These are phyloP conservation scores for Antigone vipio DNA, from an alignment of 2,113 vertebrate genomes.

Conservation along the genomic window DNA sequence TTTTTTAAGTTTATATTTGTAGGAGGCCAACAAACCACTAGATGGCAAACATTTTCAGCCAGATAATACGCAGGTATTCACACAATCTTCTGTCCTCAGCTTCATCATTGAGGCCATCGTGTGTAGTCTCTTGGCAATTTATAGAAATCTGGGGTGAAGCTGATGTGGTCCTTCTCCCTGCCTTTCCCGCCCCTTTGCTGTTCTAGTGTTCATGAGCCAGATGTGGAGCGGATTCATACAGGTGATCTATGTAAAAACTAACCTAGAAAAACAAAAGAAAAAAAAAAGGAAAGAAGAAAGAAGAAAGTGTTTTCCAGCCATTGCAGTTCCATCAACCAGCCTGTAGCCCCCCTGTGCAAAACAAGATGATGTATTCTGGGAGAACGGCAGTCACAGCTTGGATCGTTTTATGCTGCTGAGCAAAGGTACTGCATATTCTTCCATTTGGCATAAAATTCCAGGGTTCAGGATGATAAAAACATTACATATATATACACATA, in stretches of 20 bases:
- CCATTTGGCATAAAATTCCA: not conserved
- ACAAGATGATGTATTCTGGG: not conserved
- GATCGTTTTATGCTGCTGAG: not conserved
- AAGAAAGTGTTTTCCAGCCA: not conserved
- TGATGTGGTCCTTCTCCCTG: not conserved
- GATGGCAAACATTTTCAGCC: constrained; percentile 37
- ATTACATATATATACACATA: not conserved
- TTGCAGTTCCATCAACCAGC: not conserved
- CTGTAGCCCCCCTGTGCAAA: not conserved
- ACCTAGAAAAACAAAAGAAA: not conserved
- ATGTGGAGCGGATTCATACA: not conserved
- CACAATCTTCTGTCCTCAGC: not conserved
- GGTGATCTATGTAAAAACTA: not conserved
- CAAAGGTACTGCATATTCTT: not conserved
- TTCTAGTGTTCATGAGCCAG: not conserved
- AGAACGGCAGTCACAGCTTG: not conserved
- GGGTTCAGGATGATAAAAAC: not conserved
- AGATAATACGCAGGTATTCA: not conserved
- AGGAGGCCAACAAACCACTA: constrained; percentile 1
- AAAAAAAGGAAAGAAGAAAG: not conserved
- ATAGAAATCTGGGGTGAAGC: not conserved
- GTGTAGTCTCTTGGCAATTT: not conserved
- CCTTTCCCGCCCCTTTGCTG: not conserved
- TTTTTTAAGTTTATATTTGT: not conserved
- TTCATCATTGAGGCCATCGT: not conserved